These are phyloP conservation scores for Agonopterix arenella DNA, from an alignment of 2,888 invertebrate genomes.

Conservation along the genomic window DNA sequence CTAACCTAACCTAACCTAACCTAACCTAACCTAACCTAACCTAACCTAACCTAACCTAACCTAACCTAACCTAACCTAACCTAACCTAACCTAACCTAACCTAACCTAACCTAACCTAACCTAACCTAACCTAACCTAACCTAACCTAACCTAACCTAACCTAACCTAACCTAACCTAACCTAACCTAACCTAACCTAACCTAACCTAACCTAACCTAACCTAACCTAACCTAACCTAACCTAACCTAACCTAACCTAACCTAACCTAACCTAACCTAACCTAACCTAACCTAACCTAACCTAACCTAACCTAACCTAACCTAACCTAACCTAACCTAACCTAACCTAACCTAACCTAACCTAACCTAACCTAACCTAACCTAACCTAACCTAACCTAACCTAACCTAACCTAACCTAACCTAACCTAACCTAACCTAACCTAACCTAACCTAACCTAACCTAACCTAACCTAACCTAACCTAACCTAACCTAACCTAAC, in stretches of 20 bases:
- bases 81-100: conserved; percentile 6
- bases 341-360: conserved; percentile 1
- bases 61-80: conserved; percentile 11
- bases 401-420: conserved; percentile 17
- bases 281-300: conserved; percentile 2
- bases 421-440: conserved; percentile 14
- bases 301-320: conserved; percentile 5
- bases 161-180: conserved; percentile 10
- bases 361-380: conserved; percentile 13
- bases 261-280: conserved; percentile 4
- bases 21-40: conserved; percentile 8
- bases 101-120: conserved; percentile 4
- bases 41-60: conserved; percentile 6
- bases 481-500: conserved; percentile 15
- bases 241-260: conserved; percentile 6
- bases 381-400: conserved; percentile 17
- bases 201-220: conserved; percentile 11
- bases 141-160: conserved; percentile 2
- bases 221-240: conserved; percentile 7
- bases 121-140: conserved; percentile 5
- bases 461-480: conserved; percentile 16
- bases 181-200: conserved; percentile 14
- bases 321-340: conserved; percentile 5
- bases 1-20: conserved; percentile 14
- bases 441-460: conserved; percentile 17